These are phyloP conservation scores for Cephalotes varians DNA, from an alignment of 2,888 invertebrate species.

Conservation along the genomic window DNA sequence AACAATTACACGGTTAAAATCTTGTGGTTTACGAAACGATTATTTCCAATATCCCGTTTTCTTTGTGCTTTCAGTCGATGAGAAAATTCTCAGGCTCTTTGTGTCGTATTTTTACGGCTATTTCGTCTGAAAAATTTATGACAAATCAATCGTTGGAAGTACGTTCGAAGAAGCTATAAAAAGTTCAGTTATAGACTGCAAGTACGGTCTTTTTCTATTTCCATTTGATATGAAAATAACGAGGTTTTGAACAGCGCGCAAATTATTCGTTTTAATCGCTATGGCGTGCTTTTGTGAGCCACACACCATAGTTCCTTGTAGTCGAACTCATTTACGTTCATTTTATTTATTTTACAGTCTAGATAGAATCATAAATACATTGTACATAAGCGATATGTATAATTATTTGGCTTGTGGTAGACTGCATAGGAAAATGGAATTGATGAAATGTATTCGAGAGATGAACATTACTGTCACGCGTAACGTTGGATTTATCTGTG, in stretches of 20 bases:
- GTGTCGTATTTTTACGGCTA: not conserved
- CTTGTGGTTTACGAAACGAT: conserved; percentile 10
- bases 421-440: not conserved
- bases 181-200: not conserved
- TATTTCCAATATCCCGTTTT: not conserved
- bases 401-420: not conserved
- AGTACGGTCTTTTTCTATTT: conserved; percentile 35
- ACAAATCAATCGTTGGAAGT: not conserved
- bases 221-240: conserved; percentile 35
- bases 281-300: conserved; percentile 57
- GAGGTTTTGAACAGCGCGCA: conserved; percentile 49
- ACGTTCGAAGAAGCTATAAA: not conserved
- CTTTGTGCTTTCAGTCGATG: not conserved
- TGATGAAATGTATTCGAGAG: not conserved
- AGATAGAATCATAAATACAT: conserved; percentile 23
- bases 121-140: not conserved
- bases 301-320: conserved; percentile 49
- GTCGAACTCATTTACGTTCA: not conserved
- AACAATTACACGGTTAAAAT: conserved; percentile 13
- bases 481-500: conserved; percentile 8
- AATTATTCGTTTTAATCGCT: conserved; percentile 61
- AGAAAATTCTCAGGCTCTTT: not conserved
- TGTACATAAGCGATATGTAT: not conserved
- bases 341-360: not conserved
- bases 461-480: not conserved